Evolutionary conservation across 2,113 vertebrate species (phyloP).

Genomic region (Globicephala melas): DNA sequence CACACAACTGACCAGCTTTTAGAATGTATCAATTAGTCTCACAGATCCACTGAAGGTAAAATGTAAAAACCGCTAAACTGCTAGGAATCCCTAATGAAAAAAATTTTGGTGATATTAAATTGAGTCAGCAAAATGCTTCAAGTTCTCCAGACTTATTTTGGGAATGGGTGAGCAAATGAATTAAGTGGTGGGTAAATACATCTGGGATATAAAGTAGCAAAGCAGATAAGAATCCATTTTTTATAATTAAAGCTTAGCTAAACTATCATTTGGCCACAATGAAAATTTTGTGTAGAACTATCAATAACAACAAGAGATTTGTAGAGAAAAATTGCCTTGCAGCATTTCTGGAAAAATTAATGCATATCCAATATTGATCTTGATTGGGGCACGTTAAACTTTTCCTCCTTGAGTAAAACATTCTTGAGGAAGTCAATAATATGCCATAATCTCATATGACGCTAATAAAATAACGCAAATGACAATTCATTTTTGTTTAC

Average conservation of each 20-base stretch:
- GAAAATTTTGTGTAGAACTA: constrained; percentile 67
- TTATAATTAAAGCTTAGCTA: constrained; percentile 80
- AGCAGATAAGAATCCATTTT: constrained; percentile 81
- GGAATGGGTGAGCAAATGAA: constrained; percentile 66
- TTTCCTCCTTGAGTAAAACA: constrained; percentile 81
- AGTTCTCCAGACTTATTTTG: constrained; percentile 63
- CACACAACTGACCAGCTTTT: constrained; percentile 75
- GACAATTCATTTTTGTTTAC: constrained; percentile 87
- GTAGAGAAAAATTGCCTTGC: constrained; percentile 77
- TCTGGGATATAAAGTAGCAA: constrained; percentile 74
- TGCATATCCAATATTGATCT: constrained; percentile 82
- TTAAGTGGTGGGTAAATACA: constrained; percentile 75
- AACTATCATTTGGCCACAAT: constrained; percentile 70
- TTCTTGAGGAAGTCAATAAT: constrained; percentile 84
- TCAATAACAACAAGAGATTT: constrained; percentile 76
- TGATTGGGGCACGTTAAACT: constrained; percentile 84
- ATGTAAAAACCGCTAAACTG: constrained; percentile 75
- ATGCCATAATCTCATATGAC: constrained; percentile 83
- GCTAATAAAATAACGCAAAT: constrained; percentile 86
- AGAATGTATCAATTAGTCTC: constrained; percentile 77
- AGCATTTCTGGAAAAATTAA: constrained; percentile 83
- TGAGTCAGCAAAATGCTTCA: constrained; percentile 75
- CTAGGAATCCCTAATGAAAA: constrained; percentile 70
- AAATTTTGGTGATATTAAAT: constrained; percentile 70
- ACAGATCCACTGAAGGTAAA: constrained; percentile 71